Evolutionary conservation across 2,888 invertebrate species (phyloP).

Genomic region (Aporophyla lueneburgensis): DNA sequence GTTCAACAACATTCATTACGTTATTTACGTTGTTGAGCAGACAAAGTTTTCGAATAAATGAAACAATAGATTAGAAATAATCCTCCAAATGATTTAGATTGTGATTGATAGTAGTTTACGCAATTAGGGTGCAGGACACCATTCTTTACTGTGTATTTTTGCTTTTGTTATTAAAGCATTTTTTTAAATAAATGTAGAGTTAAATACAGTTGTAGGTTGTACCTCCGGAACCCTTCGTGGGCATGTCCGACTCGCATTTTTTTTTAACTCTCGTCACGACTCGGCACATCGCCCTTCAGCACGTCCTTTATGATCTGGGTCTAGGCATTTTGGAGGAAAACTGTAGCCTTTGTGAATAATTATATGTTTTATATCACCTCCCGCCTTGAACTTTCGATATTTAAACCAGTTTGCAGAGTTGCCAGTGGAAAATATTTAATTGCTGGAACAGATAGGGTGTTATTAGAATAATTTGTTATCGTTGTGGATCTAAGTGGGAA

Average conservation of each 20-base stretch:
- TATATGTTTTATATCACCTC: constrained; percentile 47
- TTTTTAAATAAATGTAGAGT: too few species aligned
- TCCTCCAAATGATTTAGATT: too few species aligned
- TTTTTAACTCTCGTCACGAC: constrained; percentile 56
- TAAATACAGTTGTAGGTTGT: too few species aligned
- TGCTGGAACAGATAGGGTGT: neutral
- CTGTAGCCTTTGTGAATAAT: constrained; percentile 59
- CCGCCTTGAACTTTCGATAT: constrained; percentile 55
- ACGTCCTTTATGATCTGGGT: constrained; percentile 79
- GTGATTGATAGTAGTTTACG: too few species aligned
- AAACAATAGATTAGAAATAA: too few species aligned
- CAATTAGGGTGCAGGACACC: too few species aligned
- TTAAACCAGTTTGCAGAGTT: constrained; percentile 35
- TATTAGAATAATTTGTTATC: constrained; percentile 19
- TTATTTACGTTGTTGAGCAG: too few species aligned
- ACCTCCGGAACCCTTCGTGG: neutral
- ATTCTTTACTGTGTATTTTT: too few species aligned
- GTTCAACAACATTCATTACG: too few species aligned
- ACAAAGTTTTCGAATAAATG: too few species aligned
- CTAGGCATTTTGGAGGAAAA: constrained; percentile 85
- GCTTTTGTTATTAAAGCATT: too few species aligned
- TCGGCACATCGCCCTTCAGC: constrained; percentile 57
- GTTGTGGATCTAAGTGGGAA: neutral
- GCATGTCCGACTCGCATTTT: neutral
- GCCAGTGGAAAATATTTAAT: constrained; percentile 2